Evolutionary conservation across 2,888 invertebrate species (phyloP).

Genomic region (Chironomus tentans): DNA sequence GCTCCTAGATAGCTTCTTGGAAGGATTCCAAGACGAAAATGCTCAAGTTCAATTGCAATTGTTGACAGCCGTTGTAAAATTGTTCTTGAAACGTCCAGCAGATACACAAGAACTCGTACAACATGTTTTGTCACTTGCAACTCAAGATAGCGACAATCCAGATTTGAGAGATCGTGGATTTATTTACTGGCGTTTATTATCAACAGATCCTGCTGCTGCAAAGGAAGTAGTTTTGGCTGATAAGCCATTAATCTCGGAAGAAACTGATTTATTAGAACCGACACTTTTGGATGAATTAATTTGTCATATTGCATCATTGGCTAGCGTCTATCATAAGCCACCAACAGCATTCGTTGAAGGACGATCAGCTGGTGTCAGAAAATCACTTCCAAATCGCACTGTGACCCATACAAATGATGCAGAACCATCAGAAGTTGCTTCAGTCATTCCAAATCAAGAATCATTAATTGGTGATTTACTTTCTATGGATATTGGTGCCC

Average conservation of each 20-base stretch:
- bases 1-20: constrained; percentile 91
- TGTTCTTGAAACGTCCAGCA: constrained; percentile 95
- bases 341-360: constrained; percentile 98
- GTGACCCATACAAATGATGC: constrained; percentile 36
- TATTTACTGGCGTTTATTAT: constrained; percentile 97
- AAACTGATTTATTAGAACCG: constrained; percentile 95
- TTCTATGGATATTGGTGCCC: constrained; percentile 87
- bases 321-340: constrained; percentile 98
- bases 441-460: constrained; percentile 73
- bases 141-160: constrained; percentile 95
- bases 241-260: constrained; percentile 97
- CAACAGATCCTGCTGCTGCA: constrained; percentile 98
- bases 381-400: constrained; percentile 63
- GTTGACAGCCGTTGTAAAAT: constrained; percentile 94
- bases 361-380: constrained; percentile 64
- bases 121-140: constrained; percentile 81
- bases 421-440: constrained; percentile 40
- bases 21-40: constrained; percentile 96
- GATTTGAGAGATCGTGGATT: constrained; percentile 97
- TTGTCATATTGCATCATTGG: constrained; percentile 95
- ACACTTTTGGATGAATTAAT: constrained; percentile 95
- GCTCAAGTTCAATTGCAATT: constrained; percentile 94
- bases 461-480: constrained; percentile 93
- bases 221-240: constrained; percentile 98
- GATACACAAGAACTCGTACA: constrained; percentile 98